phyloP scores from a whole-genome alignment of 2,888 invertebrate species.

The Agonopterix alstromeriana region DNA sequence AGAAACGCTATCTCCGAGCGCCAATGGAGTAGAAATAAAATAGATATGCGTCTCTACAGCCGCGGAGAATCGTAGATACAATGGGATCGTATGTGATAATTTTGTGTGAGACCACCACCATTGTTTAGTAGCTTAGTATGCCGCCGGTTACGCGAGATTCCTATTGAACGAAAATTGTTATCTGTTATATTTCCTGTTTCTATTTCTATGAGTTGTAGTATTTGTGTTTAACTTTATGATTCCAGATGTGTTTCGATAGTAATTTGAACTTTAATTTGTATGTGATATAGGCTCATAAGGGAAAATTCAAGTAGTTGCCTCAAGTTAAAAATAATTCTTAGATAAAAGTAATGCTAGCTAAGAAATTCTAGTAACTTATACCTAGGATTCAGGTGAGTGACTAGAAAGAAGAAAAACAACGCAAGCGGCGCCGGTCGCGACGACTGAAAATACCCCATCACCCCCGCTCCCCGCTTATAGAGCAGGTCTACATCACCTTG shows the following conservation, averaged over 20 bases:
- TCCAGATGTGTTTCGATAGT: too few relatives aligned
- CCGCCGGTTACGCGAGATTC: slow-evolving; percentile 30
- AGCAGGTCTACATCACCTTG: slow-evolving; percentile 8
- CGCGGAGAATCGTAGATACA: slow-evolving; percentile 22
- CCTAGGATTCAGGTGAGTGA: slow-evolving; percentile 5
- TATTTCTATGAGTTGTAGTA: slow-evolving; percentile 13
- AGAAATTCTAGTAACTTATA: too few relatives aligned
- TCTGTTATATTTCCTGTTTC: slow-evolving; percentile 38
- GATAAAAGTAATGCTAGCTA: too few relatives aligned
- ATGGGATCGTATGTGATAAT: slow-evolving; percentile 42
- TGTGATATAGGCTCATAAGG: too few relatives aligned
- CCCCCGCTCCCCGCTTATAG: slow-evolving; percentile 29
- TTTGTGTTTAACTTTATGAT: too few relatives aligned
- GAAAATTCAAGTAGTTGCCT: too few relatives aligned
- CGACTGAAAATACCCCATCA: slow-evolving; percentile 52
- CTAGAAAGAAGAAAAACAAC: slow-evolving; percentile 37
- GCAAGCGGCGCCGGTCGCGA: slow-evolving; percentile 31
- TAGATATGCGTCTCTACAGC: slow-evolving; percentile 34
- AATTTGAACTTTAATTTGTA: too few relatives aligned
- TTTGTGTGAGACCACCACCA: slow-evolving; percentile 37
- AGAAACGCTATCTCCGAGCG: slow-evolving; percentile 32
- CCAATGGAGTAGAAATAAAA: slow-evolving; percentile 45
- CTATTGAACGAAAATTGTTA: slow-evolving; percentile 52
- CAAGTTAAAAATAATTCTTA: too few relatives aligned
- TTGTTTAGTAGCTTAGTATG: slow-evolving; percentile 44